Evolutionary conservation across 2,797 vertebrate species (phyloP).

Genomic region (Selene dorsalis): DNA sequence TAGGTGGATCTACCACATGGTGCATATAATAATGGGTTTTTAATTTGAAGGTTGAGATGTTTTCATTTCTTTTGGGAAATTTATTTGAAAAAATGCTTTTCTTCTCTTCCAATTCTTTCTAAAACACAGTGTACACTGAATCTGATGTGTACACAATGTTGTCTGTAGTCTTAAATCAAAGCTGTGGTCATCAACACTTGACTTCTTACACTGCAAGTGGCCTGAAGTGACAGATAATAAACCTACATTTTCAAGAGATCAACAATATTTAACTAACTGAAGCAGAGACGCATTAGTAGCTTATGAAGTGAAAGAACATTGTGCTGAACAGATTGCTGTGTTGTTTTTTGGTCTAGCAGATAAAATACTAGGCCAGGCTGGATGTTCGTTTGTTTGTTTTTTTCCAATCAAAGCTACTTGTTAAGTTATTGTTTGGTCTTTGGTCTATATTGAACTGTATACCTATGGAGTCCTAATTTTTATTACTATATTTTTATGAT

Average conservation of each 20-base stretch:
- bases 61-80: not conserved
- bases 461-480: not conserved
- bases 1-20: not conserved
- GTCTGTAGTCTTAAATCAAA: not conserved
- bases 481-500: not conserved
- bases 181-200: too few species aligned
- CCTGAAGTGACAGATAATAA: conserved; percentile 6
- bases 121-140: not conserved
- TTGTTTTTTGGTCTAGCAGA: conserved; percentile 2
- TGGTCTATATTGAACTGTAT: not conserved
- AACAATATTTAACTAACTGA: conserved; percentile 1
- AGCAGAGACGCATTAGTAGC: conserved; percentile 9
- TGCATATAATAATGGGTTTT: not conserved
- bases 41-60: not conserved
- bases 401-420: not conserved
- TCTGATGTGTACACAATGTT: not conserved
- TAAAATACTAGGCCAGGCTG: not conserved
- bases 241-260: not conserved
- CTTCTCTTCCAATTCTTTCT: not conserved
- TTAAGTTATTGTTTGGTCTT: conserved; percentile 1
- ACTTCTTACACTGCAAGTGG: not conserved
- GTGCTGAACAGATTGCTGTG: not conserved
- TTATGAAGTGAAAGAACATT: not conserved
- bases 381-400: not conserved
- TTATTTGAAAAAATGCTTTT: not conserved